Evolutionary conservation across 1,140 invertebrate genomes (phyloP), one percentile per base, ranked within the genome.

Genomic region (Eciton burchellii): DNA sequence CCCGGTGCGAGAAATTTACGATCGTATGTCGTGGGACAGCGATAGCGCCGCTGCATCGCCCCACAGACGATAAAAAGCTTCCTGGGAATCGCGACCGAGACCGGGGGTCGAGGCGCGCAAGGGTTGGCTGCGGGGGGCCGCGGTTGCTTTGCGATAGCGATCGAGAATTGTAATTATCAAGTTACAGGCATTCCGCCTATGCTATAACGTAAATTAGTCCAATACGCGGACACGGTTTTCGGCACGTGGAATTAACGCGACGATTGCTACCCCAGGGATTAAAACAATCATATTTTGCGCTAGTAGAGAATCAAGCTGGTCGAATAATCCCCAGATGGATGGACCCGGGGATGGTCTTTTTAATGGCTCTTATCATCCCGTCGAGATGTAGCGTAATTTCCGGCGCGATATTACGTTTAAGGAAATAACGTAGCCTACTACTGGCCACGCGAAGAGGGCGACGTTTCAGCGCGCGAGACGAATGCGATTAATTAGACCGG

Each of bases 91-190:
- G 87, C 73, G 70, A 60, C 84, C 89, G 91, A 91, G 88, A 82
- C 63, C 85, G 86, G 81, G n/a, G 88, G 90, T 70, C 56, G 74
- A 89, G 85, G 85, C 87, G 76, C 85, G 74, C 90, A 86, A 92
- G 91, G 85, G n/a, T n/a, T n/a, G n/a, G n/a, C n/a, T n/a, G n/a
- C n/a, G 88, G 89, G 89, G 89, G 90, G 88, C 86, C 76, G 59
- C 84, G 77, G 65, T 84, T 84, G 47, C n/a, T 12, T 77, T 21
- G 35, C 41, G 19, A n/a, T 16, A 47, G 68, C 49, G 62, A 43
- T 3, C 62, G 29, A n/a, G 60, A 74, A 74, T 74, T 74, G 49
- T 24, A 29, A 74, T 26, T 62, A 56, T 57, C 35, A 56, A 56
- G 12, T 68, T 65, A 54, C 29, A 3, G 12, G 14, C 41, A 8